Percentiles rank a stretch among this genome's conserved stretches.
Evolutionary conservation across 2,797 vertebrate species (phyloP).

Genomic region (Chelon auratus): DNA sequence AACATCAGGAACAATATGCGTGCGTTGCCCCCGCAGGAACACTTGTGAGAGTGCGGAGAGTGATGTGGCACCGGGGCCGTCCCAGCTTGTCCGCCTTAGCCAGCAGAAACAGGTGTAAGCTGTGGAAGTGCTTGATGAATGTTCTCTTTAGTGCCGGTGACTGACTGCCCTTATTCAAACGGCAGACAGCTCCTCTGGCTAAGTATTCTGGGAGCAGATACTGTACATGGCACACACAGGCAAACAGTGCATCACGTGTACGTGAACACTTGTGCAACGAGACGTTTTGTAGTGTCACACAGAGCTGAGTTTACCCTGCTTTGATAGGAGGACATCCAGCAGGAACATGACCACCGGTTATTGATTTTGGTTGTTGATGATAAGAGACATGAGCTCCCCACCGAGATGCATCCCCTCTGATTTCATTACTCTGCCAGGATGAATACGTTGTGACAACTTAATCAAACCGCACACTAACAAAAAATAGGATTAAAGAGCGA

Average conservation of each 20-base stretch:
- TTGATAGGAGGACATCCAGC: slow-evolving; percentile 22
- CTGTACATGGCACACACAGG: slow-evolving; percentile 72
- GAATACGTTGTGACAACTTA: slow-evolving; percentile 63
- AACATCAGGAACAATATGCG: slow-evolving; percentile 63
- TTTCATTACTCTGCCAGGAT: slow-evolving; percentile 54
- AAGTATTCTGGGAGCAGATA: slow-evolving; percentile 73
- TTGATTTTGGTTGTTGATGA: slow-evolving; percentile 60
- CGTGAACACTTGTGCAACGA: background rate
- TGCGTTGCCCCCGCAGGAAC: slow-evolving; percentile 57
- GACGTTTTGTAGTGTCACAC: background rate
- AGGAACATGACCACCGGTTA: slow-evolving; percentile 39
- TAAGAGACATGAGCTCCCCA: slow-evolving; percentile 44
- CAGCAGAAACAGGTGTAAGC: slow-evolving; percentile 83
- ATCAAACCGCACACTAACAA: slow-evolving; percentile 69
- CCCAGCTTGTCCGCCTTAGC: slow-evolving; percentile 77
- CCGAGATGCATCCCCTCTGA: slow-evolving; percentile 55
- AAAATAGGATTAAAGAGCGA: slow-evolving; percentile 67
- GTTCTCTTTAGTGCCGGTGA: slow-evolving; percentile 82
- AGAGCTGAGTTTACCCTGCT: slow-evolving; percentile 16
- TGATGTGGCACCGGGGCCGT: slow-evolving; percentile 71
- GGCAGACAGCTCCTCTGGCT: slow-evolving; percentile 77
- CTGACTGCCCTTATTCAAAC: slow-evolving; percentile 82
- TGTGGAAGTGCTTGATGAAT: slow-evolving; percentile 80
- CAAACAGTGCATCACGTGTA: slow-evolving; percentile 29
- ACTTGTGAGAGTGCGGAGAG: slow-evolving; percentile 67